These are phyloP conservation scores for Trachelus tabidus DNA, from an alignment of 2,888 invertebrate genomes.

Conservation along the genomic window DNA sequence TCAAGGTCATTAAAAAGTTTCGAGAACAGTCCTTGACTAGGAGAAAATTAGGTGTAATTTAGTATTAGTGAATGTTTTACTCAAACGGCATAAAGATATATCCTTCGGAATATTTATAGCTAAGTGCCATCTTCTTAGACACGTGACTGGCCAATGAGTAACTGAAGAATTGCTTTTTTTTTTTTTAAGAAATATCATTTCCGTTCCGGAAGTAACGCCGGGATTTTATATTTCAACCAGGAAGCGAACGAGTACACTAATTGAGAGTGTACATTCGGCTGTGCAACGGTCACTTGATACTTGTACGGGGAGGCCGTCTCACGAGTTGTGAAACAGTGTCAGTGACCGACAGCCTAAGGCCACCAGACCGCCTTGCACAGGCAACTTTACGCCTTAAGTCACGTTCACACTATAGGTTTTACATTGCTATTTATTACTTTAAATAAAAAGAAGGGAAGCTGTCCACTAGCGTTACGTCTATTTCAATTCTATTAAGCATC, in stretches of 20 bases:
- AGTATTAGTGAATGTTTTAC: not conserved
- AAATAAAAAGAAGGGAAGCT: not conserved
- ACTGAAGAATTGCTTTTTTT: not conserved
- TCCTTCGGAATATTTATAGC: not conserved
- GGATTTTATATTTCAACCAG: not conserved
- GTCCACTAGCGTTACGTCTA: not conserved
- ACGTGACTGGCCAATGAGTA: not conserved
- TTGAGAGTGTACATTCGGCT: not conserved
- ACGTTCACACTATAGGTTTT: not conserved
- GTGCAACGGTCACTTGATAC: constrained; percentile 34
- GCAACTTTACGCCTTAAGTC: not conserved
- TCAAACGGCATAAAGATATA: not conserved
- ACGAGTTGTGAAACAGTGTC: constrained; percentile 60
- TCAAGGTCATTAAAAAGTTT: constrained; percentile 45
- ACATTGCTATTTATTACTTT: not conserved
- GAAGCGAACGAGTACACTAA: not conserved
- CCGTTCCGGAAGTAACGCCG: not conserved
- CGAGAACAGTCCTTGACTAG: constrained; percentile 20
- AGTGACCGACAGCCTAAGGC: constrained; percentile 66
- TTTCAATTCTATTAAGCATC: not conserved
- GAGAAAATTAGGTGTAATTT: not conserved
- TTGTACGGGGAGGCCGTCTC: constrained; percentile 33
- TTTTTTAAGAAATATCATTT: not conserved
- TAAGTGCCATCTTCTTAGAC: not conserved
- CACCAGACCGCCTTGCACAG: constrained; percentile 50